Evolutionary conservation across 2,888 invertebrate genomes (phyloP), one percentile per base, ranked within the genome.

Genomic region (Drosophila prolongata): DNA sequence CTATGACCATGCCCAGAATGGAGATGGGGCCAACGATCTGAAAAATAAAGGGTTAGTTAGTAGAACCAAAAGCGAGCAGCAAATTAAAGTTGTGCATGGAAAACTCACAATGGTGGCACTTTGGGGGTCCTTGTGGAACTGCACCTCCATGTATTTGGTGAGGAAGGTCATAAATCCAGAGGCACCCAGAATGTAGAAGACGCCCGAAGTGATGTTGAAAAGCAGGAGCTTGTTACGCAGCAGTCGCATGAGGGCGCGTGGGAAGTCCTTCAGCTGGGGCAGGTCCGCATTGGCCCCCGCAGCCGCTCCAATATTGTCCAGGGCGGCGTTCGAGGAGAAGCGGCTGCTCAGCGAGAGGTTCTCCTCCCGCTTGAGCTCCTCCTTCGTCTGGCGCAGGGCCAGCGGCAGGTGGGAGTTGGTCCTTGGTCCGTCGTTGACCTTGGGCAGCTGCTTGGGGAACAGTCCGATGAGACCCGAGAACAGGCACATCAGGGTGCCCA

Each of bases 141-240:
- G 95, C 9, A 95, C 95, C 91, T 96, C 96, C 87, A 96, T 94
- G 89, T 96, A 95, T 89, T 96, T 96, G 9, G 95, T 95, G 79
- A 95, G 92, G 89, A 95, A 96, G 11, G 95, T 96, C 87, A 95
- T 94, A 79, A 95, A 95, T 0, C 95, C 95, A 1, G 94, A 93
- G 4, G 94, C 93, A 30, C 94, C 94, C 53, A 95, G 89, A 46
- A 95, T 93, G 74, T 95, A 95, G 77, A 95, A 95, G 13, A 95
- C 94, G 4, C 93, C 95, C 35, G 95, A 94, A 3, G 94, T 90
- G 43, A 94, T 95, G 90, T 96, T 95, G 75, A 93, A 94, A 73
- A 95, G 93, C 58, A 96, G 93, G 10, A 95, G 91, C 89, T 94
- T 94, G 89, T 96, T 96, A 37, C 92, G 93, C 43, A 95, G 79